Conservation (phyloP, 53 echinoderm and acorn worm genomes). For the Echinometra lucunter region DNA sequence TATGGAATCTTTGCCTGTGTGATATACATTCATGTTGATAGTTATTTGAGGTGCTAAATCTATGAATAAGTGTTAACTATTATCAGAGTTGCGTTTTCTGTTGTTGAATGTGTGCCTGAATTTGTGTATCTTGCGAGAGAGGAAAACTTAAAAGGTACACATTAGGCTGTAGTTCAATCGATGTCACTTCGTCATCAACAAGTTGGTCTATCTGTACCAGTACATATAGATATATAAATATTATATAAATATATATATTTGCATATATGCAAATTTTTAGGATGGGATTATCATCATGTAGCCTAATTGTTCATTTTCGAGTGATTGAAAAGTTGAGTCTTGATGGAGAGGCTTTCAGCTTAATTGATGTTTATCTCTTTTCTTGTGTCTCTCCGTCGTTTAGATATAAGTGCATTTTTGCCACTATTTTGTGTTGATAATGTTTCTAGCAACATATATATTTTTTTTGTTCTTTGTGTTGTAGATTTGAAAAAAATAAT, state of each 20-base stretch:
- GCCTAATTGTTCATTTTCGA: background rate
- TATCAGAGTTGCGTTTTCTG: constrained; percentile 25
- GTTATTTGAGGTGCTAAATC: constrained; percentile 65
- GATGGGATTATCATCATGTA: constrained; percentile 35
- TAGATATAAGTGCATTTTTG: constrained; percentile 18
- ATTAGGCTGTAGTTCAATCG: background rate
- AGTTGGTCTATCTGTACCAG: constrained; percentile 1
- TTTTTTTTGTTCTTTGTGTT: constrained; percentile 27
- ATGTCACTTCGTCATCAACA: background rate
- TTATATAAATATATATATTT: constrained; percentile 51
- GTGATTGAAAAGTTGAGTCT: background rate
- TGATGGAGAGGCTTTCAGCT: too few species aligned
- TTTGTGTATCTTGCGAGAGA: constrained; percentile 31
- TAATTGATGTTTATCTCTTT: background rate
- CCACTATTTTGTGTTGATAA: background rate
- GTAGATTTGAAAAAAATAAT: background rate
- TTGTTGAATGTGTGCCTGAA: constrained; percentile 37
- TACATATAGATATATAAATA: constrained; percentile 31
- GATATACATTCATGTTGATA: constrained; percentile 46
- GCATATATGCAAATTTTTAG: constrained; percentile 55
- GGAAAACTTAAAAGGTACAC: background rate
- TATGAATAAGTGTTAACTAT: constrained; percentile 47
- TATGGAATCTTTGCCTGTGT: constrained; percentile 29
- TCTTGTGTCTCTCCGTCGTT: background rate
- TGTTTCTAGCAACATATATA: background rate